Evolutionary conservation across 1,140 invertebrate genomes (phyloP).

Genomic region (Panonychus citri): DNA sequence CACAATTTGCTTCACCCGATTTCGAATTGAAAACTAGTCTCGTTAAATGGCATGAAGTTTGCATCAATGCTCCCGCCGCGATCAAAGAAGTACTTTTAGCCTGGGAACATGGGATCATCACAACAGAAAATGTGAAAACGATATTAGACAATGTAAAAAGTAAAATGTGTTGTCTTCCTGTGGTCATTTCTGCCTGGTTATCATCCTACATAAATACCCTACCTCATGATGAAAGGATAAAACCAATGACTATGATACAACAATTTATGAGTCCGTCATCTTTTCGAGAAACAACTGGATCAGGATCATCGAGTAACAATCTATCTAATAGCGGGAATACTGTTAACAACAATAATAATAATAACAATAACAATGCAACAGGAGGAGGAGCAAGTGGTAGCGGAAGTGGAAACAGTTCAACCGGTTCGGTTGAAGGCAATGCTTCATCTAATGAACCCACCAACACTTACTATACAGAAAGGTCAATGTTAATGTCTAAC

Average conservation of each 20-base stretch:
- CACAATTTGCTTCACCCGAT: conserved; percentile 46
- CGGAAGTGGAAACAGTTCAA: not conserved
- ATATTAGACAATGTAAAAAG: conserved; percentile 61
- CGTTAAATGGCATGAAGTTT: conserved; percentile 62
- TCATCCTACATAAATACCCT: conserved; percentile 68
- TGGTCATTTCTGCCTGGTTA: conserved; percentile 71
- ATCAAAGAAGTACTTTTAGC: conserved; percentile 67
- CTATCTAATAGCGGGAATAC: conserved; percentile 5
- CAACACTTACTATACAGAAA: conserved; percentile 25
- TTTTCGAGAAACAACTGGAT: conserved; percentile 13
- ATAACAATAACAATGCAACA: too few relatives aligned
- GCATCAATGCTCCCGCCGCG: conserved; percentile 53
- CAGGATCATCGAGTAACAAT: too few relatives aligned
- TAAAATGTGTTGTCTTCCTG: conserved; percentile 57
- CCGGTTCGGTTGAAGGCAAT: not conserved
- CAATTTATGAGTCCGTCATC: conserved; percentile 43
- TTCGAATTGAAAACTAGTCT: conserved; percentile 40
- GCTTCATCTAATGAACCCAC: not conserved
- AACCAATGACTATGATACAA: conserved; percentile 73
- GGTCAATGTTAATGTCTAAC: conserved; percentile 47
- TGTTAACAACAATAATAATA: too few relatives aligned
- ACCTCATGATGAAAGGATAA: conserved; percentile 54
- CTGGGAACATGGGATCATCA: conserved; percentile 52
- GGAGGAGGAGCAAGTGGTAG: too few relatives aligned
- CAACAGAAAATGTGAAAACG: conserved; percentile 54